Base-by-base conservation (phyloP, 1,140 invertebrate species). In the Drosophila albomicans region DNA sequence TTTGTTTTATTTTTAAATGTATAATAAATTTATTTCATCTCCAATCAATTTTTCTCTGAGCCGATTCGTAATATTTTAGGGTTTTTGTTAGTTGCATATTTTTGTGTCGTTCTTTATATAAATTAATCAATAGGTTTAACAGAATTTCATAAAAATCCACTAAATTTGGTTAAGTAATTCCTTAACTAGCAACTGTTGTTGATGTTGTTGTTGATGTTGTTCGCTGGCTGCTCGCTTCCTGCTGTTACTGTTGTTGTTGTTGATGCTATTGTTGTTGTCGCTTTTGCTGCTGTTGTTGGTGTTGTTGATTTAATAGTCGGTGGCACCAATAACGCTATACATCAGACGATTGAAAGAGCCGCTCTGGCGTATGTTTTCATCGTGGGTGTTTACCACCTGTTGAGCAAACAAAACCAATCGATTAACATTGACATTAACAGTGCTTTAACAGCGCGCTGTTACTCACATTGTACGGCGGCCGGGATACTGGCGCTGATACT, bases 301-400 rank as follows among this genome's bases (percentile, higher is more conserved):
- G 66, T 20, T 82, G 62, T 65, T 79, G 65, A 32, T 81, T 71
- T 95, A 96, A 92, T 96, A 96, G 82, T 96, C 95, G 67, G 95
- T 95, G 93, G 97, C 95, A 72, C 96, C 96, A 87, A 97, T 94
- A 67, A 98, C 96, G 93, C 96, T 96, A 94, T 96, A 96, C 97
- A 98, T 98, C 84, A 98, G 95, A 91, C 97, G 96, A 93, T 97
- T 97, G 94, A 98, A 98, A 70, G 96, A 97, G 92, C 96, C 96
- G 92, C 97, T 98, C 92, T 98, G 97, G 82, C 97, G 97, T 90
- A 98, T 98, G 80, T 95, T 95, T 85, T 97, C 96, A 86, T 95
- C 95, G 59, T 95, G 79, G 62, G 89, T 78, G 75, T 92, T 92
- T 91, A 92, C 91, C 90, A 89, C 92, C 92, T 92, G 67, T 51